A percentile compares a stretch with the other conserved stretches of the same genome.
These are phyloP conservation scores for Trissolcus brochymenae DNA, from an alignment of 2,888 invertebrate genomes.

Conservation along the genomic window DNA sequence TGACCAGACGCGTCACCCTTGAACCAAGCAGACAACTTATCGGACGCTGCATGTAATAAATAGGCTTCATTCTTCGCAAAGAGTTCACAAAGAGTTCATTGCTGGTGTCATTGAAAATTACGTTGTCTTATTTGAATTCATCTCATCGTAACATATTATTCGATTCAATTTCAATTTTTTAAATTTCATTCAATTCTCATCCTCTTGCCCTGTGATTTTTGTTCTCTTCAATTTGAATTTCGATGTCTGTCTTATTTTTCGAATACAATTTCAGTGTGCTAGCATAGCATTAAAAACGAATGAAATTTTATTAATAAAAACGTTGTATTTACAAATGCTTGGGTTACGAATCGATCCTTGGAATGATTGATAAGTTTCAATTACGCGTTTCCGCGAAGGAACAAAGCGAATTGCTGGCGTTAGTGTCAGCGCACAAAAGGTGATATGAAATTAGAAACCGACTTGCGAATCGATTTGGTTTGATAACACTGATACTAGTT, in stretches of 20 bases:
- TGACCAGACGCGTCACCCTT: slow-evolving; percentile 64
- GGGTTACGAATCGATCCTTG: neutral
- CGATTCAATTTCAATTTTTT: neutral
- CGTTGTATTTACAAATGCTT: too few relatives aligned
- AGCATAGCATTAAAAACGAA: neutral
- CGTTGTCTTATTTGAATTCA: slow-evolving; percentile 13
- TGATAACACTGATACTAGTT: slow-evolving; percentile 64
- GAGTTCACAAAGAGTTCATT: slow-evolving; percentile 52
- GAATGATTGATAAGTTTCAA: neutral
- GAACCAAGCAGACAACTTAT: slow-evolving; percentile 61
- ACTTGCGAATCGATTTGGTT: slow-evolving; percentile 56
- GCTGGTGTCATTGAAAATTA: slow-evolving; percentile 28
- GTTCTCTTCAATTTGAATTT: neutral
- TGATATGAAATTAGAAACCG: slow-evolving; percentile 67
- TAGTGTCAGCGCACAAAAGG: slow-evolving; percentile 54
- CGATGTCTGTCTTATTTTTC: neutral
- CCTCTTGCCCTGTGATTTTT: neutral
- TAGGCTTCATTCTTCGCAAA: slow-evolving; percentile 41
- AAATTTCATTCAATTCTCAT: neutral
- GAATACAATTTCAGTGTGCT: neutral
- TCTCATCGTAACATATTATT: neutral
- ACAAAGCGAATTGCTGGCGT: slow-evolving; percentile 30
- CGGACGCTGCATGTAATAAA: slow-evolving; percentile 31
- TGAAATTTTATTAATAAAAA: slow-evolving; percentile 3
- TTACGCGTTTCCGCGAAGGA: neutral